Conservation (phyloP, 2,113 vertebrate species). For the Mus spicilegus region DNA sequence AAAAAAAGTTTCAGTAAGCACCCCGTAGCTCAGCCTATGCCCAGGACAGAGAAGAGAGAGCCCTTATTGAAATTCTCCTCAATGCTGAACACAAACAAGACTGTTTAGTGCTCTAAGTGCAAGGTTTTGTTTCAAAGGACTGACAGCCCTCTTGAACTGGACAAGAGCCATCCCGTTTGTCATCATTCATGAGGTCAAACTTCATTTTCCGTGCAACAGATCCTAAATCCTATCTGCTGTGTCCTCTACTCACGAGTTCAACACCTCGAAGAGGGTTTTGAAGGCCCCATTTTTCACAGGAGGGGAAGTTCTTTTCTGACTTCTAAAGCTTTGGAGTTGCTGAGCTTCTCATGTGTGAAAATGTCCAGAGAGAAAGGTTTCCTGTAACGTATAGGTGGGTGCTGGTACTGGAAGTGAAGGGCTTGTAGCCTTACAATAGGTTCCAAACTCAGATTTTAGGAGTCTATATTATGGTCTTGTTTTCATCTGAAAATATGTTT, state of each 20-base stretch:
- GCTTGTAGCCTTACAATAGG: background rate
- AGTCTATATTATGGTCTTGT: background rate
- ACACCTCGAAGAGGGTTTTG: background rate
- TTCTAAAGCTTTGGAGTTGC: background rate
- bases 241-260: background rate
- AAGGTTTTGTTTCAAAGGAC: background rate
- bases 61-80: slow-evolving; percentile 6
- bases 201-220: background rate
- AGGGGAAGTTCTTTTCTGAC: slow-evolving; percentile 3
- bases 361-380: background rate
- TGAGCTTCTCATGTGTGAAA: background rate
- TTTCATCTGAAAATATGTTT: slow-evolving; percentile 1
- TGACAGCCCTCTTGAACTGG: background rate
- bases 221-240: background rate
- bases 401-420: background rate
- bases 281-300: background rate
- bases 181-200: slow-evolving; percentile 1
- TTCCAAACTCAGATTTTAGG: background rate
- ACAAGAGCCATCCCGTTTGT: background rate
- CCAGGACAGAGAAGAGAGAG: background rate
- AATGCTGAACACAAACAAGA: background rate
- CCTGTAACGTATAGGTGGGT: background rate
- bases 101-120: slow-evolving; percentile 11
- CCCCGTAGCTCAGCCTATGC: background rate
- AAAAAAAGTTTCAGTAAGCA: background rate